phyloP scores from a whole-genome alignment of 2,113 vertebrate genomes.

The Vulpes vulpes region DNA sequence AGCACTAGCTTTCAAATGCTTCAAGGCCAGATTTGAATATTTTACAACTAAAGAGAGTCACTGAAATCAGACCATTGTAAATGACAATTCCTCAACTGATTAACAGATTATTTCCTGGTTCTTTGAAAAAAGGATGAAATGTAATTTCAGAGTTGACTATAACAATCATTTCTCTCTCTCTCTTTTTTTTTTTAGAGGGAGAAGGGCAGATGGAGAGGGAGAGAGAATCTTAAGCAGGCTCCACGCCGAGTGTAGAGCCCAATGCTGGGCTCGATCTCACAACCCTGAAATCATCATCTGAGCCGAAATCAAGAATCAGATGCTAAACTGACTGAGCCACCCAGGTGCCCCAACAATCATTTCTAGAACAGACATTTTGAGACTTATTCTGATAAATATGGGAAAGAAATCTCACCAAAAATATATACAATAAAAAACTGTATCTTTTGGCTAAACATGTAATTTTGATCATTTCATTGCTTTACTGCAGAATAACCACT shows the following conservation, averaged over 20 bases:
- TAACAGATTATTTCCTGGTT: not conserved
- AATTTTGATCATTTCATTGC: not conserved
- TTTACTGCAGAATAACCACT: not conserved
- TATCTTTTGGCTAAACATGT: not conserved
- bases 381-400: not conserved
- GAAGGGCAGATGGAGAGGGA: not conserved
- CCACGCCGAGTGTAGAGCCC: not conserved
- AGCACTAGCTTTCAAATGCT: not conserved
- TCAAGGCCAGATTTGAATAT: not conserved
- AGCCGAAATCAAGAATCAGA: not conserved
- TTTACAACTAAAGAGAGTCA: not conserved
- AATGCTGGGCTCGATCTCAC: not conserved
- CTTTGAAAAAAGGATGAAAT: not conserved
- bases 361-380: constrained; percentile 28
- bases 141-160: constrained; percentile 26
- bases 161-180: not conserved
- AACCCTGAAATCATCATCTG: not conserved
- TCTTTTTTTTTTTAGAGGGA: not conserved
- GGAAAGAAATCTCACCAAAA: not conserved
- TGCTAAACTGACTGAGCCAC: not conserved
- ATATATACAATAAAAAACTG: not conserved
- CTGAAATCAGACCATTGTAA: not conserved
- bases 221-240: not conserved
- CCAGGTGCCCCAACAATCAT: not conserved
- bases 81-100: not conserved